phyloP scores from a whole-genome alignment of 2,797 vertebrate genomes.

The Meriones psammophilus region DNA sequence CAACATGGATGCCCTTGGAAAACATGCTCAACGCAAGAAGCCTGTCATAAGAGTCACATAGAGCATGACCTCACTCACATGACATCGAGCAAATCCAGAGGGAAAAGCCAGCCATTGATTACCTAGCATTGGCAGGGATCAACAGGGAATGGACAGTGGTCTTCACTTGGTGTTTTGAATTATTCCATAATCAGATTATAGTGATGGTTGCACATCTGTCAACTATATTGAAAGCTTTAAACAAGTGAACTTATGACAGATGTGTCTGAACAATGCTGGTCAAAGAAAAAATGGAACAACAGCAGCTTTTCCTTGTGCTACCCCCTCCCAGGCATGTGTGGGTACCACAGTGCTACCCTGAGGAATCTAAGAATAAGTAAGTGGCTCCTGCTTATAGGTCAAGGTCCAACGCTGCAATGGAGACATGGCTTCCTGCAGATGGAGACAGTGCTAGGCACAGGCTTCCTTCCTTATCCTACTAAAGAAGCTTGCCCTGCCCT shows the following conservation, averaged over 20 bases:
- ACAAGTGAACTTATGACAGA: background rate
- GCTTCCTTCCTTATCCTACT: background rate
- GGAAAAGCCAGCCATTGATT: background rate
- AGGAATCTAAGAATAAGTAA: background rate
- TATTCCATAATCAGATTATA: background rate
- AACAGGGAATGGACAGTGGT: background rate
- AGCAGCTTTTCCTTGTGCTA: background rate
- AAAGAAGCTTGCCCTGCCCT: background rate
- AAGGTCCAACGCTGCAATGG: background rate
- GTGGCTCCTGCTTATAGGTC: background rate
- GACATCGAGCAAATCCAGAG: background rate
- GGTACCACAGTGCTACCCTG: background rate
- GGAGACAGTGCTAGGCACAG: background rate
- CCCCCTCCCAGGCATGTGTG: background rate
- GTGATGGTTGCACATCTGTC: background rate
- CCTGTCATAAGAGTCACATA: background rate
- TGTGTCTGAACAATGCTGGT: background rate
- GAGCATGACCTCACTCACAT: background rate
- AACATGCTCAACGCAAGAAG: background rate
- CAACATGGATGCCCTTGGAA: background rate
- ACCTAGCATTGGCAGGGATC: background rate
- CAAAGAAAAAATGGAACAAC: background rate
- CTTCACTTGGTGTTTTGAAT: background rate
- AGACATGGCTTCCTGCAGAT: background rate
- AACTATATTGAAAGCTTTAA: background rate